phyloP scores from a whole-genome alignment of 2,113 vertebrate species.

The Bolborhynchus lineola region DNA sequence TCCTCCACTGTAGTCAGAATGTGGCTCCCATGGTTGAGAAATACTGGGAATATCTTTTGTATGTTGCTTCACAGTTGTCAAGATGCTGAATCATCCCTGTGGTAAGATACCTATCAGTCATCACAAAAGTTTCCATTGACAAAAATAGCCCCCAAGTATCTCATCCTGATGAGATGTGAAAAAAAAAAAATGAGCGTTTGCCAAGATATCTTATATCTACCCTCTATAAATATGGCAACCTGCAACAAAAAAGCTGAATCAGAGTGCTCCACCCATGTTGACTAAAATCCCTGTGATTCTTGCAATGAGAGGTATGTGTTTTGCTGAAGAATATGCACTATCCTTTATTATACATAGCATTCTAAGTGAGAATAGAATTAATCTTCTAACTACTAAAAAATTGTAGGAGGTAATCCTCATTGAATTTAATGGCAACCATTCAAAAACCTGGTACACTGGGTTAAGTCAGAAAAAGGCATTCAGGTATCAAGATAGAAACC shows the following conservation, averaged over 20 bases:
- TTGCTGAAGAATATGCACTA: background rate
- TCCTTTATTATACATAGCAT: background rate
- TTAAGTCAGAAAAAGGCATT: background rate
- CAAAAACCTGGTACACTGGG: fast-evolving
- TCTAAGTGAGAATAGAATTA: background rate
- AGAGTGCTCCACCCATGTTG: background rate
- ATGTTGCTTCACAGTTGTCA: background rate
- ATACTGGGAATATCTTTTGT: background rate
- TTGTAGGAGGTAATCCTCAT: background rate
- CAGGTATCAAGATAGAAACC: background rate
- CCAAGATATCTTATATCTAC: background rate
- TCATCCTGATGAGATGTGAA: background rate
- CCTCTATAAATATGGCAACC: background rate
- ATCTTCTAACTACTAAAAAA: background rate
- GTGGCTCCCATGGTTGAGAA: background rate
- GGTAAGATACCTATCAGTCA: background rate
- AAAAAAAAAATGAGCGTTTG: background rate
- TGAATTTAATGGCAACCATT: background rate
- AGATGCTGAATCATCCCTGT: background rate
- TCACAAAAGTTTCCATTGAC: background rate
- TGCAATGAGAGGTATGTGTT: background rate
- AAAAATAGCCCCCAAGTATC: background rate
- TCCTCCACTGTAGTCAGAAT: background rate
- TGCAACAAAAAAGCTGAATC: background rate
- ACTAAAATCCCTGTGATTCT: background rate